Percentiles rank a stretch among this genome's conserved stretches.
Conservation (phyloP, 2,888 invertebrate species). For the Rhamphomyia laevipes region DNA sequence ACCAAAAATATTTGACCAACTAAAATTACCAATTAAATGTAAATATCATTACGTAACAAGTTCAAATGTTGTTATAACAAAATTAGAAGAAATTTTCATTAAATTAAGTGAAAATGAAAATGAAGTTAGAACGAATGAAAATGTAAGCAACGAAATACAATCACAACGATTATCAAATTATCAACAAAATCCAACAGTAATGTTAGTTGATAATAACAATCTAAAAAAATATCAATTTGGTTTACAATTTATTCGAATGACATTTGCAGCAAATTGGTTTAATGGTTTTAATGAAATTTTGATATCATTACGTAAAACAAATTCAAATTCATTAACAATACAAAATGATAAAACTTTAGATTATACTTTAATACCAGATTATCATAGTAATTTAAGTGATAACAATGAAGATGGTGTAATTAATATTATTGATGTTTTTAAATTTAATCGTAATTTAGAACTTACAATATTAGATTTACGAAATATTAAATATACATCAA, state of each 20-base stretch:
- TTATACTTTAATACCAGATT: neutral
- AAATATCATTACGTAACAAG: slow-evolving; percentile 12
- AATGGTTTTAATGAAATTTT: slow-evolving; percentile 9
- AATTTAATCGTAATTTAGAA: slow-evolving; percentile 20
- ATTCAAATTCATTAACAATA: neutral
- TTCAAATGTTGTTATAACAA: slow-evolving; percentile 1
- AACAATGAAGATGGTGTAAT: neutral
- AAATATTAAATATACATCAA: slow-evolving; percentile 21
- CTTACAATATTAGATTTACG: slow-evolving; percentile 22
- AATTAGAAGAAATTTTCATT: slow-evolving; percentile 10
- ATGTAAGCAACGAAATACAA: too few relatives aligned
- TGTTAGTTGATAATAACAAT: too few relatives aligned
- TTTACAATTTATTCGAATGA: slow-evolving; percentile 14
- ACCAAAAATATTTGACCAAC: slow-evolving; percentile 17
- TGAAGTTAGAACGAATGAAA: too few relatives aligned
- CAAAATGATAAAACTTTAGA: too few relatives aligned
- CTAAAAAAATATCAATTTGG: neutral
- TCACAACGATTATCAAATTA: too few relatives aligned
- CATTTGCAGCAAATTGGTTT: slow-evolving; percentile 16
- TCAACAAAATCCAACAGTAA: slow-evolving; percentile 1
- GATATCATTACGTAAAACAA: neutral
- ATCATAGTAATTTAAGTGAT: neutral
- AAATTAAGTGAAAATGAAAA: neutral
- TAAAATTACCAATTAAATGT: slow-evolving; percentile 24
- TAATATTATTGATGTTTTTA: slow-evolving; percentile 10